Conservation (phyloP, 1,140 invertebrate genomes). For the Mactra quadrangularis region DNA sequence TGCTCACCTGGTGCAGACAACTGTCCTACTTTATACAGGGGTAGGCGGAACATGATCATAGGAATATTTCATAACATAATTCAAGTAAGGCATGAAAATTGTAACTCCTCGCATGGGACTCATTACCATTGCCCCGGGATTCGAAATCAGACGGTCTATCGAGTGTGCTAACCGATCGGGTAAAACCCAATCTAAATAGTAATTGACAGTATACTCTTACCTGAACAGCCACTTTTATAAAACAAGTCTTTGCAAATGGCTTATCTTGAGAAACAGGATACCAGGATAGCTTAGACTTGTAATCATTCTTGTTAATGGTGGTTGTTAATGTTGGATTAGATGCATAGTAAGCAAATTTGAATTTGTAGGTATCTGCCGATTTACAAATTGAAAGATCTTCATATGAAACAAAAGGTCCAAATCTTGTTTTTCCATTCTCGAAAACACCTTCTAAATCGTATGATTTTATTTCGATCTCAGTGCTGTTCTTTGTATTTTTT, state of each 20-base stretch:
- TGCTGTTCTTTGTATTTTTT: background rate
- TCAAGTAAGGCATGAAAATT: no score
- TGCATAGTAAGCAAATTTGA: background rate
- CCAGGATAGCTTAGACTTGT: constrained; percentile 6
- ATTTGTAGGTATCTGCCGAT: background rate
- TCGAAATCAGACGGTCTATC: no score
- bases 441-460: background rate
- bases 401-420: background rate
- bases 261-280: background rate
- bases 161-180: no score
- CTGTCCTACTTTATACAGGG: no score
- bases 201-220: no score
- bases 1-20: no score
- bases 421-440: no score
- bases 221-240: background rate
- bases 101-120: no score
- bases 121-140: no score
- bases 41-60: no score
- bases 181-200: no score
- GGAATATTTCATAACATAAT: no score
- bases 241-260: background rate
- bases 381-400: background rate
- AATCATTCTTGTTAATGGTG: background rate
- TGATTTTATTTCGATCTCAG: background rate
- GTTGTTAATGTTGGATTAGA: background rate